phyloP scores from a whole-genome alignment of 2,888 invertebrate genomes.

The Phengaris alcon region DNA sequence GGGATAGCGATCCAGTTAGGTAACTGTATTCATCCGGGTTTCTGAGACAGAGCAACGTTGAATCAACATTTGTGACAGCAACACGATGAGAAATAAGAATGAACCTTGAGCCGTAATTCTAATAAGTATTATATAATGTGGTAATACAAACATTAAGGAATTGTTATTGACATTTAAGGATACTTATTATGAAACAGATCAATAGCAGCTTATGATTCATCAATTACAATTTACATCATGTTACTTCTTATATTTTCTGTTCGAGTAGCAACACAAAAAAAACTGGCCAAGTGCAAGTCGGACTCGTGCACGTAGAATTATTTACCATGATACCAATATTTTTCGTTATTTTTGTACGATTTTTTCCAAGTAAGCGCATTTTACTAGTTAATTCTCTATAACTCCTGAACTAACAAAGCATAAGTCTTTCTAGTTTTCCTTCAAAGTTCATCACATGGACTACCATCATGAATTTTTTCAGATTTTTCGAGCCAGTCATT shows the following conservation, averaged over 20 bases:
- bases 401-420: no score
- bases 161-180: neutral
- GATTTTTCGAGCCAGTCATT: no score
- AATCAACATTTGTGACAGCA: neutral
- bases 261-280: neutral
- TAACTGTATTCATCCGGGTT: conserved; percentile 3
- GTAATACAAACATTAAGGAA: neutral
- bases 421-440: no score
- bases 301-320: no score
- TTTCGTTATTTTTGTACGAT: no score
- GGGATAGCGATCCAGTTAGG: conserved; percentile 18
- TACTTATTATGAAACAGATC: conserved; percentile 5
- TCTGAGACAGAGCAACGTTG: neutral
- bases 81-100: no score
- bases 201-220: neutral
- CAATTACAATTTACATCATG: neutral
- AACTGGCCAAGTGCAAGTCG: neutral
- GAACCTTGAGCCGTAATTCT: neutral
- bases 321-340: no score
- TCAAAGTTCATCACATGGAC: no score
- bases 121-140: neutral
- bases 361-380: no score
- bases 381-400: no score
- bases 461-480: no score
- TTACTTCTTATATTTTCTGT: neutral